Percentiles rank a stretch among this genome's conserved stretches.
phyloP scores from a whole-genome alignment of 2,888 invertebrate genomes.

The Balanococcus diminutus region DNA sequence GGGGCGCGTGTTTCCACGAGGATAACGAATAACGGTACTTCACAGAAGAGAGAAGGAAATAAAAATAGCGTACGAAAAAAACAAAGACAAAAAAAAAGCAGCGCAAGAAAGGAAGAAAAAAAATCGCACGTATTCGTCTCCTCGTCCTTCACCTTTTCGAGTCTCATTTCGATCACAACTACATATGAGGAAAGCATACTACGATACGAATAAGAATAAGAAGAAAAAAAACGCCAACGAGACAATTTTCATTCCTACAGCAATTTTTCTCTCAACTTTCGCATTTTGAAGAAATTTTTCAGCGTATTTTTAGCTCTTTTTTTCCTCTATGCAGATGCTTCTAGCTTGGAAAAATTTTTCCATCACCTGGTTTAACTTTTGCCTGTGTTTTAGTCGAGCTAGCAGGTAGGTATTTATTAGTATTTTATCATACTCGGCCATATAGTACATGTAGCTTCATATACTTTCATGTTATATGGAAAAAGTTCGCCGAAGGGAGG shows the following conservation, averaged over 20 bases:
- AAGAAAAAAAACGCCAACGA: background rate
- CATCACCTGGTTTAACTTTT: background rate
- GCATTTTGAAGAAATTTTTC: background rate
- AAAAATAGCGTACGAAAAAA: conserved; percentile 17
- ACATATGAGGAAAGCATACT: no score
- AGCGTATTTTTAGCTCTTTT: no score
- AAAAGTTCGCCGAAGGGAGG: background rate
- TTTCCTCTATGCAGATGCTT: no score
- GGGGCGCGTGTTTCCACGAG: conserved; percentile 51
- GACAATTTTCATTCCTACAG: background rate
- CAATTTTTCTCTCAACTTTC: background rate
- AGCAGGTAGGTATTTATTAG: background rate
- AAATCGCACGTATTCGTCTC: background rate
- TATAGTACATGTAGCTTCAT: background rate
- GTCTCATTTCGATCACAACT: background rate
- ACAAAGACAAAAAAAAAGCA: background rate
- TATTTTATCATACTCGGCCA: background rate
- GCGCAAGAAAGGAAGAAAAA: no score
- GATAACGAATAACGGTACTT: conserved; percentile 52
- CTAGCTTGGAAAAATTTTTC: background rate
- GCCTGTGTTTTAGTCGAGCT: background rate
- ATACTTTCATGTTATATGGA: background rate
- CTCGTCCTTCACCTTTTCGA: background rate
- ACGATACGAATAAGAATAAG: no score
- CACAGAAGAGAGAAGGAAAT: conserved; percentile 8